Conservation (phyloP, 2,113 vertebrate species). For the Thunnus maccoyii region DNA sequence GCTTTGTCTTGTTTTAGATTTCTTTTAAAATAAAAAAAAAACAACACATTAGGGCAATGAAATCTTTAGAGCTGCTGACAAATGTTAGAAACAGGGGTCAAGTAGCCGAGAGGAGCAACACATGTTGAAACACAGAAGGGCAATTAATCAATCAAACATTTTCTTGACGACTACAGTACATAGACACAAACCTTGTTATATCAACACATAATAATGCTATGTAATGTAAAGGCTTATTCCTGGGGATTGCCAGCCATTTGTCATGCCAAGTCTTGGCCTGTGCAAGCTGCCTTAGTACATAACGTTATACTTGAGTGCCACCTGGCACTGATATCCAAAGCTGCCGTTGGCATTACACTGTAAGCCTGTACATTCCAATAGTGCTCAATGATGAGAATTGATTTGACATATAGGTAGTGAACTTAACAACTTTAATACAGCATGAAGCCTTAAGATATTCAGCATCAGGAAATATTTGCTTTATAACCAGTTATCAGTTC, state of each 20-base stretch:
- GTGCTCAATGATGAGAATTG: background rate
- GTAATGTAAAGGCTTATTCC: slow-evolving; percentile 37
- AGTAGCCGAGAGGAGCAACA: slow-evolving; percentile 16
- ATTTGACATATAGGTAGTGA: background rate
- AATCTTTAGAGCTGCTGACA: slow-evolving; percentile 49
- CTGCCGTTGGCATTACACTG: slow-evolving; percentile 42
- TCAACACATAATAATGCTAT: slow-evolving; percentile 11
- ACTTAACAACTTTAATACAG: background rate
- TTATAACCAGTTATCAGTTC: no score
- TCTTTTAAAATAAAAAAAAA: background rate
- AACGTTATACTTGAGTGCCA: slow-evolving; percentile 59
- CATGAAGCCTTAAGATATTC: background rate
- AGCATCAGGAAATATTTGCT: no score
- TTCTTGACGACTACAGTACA: background rate
- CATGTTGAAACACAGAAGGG: slow-evolving; percentile 53
- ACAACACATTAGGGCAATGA: slow-evolving; percentile 39
- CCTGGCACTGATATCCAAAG: slow-evolving; percentile 55
- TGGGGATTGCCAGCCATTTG: slow-evolving; percentile 12
- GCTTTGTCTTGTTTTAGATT: background rate
- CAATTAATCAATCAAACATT: slow-evolving; percentile 31
- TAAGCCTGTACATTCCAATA: slow-evolving; percentile 10
- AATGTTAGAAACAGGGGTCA: slow-evolving; percentile 15
- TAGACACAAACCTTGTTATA: background rate
- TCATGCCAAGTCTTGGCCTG: slow-evolving; percentile 13
- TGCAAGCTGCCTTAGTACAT: slow-evolving; percentile 19